Evolutionary conservation across 1,140 invertebrate genomes (phyloP).

Genomic region (Drosophila eugracilis): DNA sequence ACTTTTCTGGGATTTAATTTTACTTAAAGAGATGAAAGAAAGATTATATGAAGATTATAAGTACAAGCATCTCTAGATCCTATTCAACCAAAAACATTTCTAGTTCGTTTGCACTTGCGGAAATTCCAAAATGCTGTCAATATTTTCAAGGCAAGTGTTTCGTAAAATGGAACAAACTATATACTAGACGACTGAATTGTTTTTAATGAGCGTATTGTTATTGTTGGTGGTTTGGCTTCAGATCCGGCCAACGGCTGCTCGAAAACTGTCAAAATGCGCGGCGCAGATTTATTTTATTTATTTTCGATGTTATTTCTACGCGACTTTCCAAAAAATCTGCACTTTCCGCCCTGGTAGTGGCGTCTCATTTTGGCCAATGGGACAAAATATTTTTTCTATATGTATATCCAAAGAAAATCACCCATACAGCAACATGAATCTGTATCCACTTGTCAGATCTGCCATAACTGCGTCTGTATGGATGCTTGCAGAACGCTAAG

Average conservation of each 20-base stretch:
- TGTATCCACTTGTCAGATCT: conserved; percentile 55
- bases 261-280: conserved; percentile 69
- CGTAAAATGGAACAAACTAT: conserved; percentile 34
- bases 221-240: conserved; percentile 31
- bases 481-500: conserved; percentile 31
- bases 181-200: conserved; percentile 38
- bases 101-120: conserved; percentile 10
- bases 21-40: background rate
- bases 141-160: conserved; percentile 21
- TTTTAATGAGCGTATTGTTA: conserved; percentile 38
- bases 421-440: conserved; percentile 12
- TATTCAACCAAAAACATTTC: background rate
- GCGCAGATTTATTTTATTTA: conserved; percentile 76
- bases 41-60: background rate
- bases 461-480: conserved; percentile 38
- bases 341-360: conserved; percentile 48
- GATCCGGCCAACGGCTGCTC: conserved; percentile 61
- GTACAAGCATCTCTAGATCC: background rate
- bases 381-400: conserved; percentile 31
- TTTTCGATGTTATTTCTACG: conserved; percentile 71
- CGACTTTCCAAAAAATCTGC: conserved; percentile 66
- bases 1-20: background rate
- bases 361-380: conserved; percentile 59
- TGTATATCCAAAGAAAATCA: conserved; percentile 32
- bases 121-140: conserved; percentile 39